A percentile compares a stretch with the other conserved stretches of the same genome.
Evolutionary conservation across 2,888 invertebrate genomes (phyloP).

Genomic region (Chaetogeoica ovagalla): DNA sequence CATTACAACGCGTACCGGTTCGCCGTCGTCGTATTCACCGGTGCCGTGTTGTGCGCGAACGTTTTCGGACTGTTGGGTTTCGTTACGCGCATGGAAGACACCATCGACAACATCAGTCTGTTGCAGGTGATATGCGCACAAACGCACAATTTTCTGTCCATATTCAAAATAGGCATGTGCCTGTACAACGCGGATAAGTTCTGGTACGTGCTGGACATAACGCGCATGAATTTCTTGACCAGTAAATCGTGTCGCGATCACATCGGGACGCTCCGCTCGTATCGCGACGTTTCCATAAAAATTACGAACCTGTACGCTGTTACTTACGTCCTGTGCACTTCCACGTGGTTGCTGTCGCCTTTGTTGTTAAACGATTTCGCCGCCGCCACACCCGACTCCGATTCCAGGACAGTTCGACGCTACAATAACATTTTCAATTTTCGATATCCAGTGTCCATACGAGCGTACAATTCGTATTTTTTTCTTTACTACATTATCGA

Average conservation of each 20-base stretch:
- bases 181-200: background rate
- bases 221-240: background rate
- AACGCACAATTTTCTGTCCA: background rate
- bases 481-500: background rate
- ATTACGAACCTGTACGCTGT: background rate
- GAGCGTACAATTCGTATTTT: background rate
- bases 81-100: background rate
- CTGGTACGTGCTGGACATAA: background rate
- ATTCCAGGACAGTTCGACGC: background rate
- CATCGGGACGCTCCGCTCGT: background rate
- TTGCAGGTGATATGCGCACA: background rate
- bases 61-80: background rate
- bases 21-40: background rate
- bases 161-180: background rate
- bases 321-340: too few relatives aligned
- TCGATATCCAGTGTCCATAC: background rate
- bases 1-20: background rate
- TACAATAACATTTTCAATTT: background rate
- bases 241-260: background rate
- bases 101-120: background rate
- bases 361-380: too few relatives aligned
- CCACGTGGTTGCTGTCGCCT: too few relatives aligned
- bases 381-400: background rate
- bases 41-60: background rate
- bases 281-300: background rate